These are phyloP conservation scores for Drosophila algonquin DNA, from an alignment of 2,888 invertebrate species.

Conservation along the genomic window DNA sequence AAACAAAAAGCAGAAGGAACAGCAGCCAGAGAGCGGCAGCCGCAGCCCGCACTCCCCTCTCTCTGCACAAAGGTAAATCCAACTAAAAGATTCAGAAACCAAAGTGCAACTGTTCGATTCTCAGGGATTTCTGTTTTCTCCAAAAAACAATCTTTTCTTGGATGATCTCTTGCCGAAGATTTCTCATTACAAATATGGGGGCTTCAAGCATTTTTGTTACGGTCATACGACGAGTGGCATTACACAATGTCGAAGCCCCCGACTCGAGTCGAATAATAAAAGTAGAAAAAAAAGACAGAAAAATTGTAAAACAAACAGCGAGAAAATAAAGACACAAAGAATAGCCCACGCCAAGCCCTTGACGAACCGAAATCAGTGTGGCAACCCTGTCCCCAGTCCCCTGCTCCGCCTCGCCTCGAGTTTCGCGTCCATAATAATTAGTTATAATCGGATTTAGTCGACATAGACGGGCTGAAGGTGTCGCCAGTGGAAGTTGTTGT, in stretches of 20 bases:
- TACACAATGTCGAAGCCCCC: constrained; percentile 23
- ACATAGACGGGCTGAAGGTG: constrained; percentile 41
- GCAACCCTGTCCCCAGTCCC: constrained; percentile 38
- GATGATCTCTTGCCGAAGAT: neutral
- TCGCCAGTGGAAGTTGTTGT: constrained; percentile 34
- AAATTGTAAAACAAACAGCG: neutral
- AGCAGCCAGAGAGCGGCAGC: neutral
- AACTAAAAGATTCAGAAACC: too few species aligned
- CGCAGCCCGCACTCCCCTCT: too few species aligned
- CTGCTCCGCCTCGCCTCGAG: constrained; percentile 29
- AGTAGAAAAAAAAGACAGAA: constrained; percentile 18
- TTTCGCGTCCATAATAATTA: constrained; percentile 77
- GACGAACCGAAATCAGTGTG: constrained; percentile 27
- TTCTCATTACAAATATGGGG: neutral
- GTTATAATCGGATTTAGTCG: constrained; percentile 81
- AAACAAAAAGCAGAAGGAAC: neutral
- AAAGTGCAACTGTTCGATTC: too few species aligned
- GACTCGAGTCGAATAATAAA: constrained; percentile 7
- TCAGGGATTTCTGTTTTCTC: too few species aligned
- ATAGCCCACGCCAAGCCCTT: constrained; percentile 71
- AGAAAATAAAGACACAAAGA: constrained; percentile 29
- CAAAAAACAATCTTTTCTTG: neutral
- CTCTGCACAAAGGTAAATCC: neutral
- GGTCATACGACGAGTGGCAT: constrained; percentile 14
- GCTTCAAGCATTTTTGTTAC: constrained; percentile 9